Base-by-base conservation (phyloP, 2,113 vertebrate species). In the Macrotus californicus region DNA sequence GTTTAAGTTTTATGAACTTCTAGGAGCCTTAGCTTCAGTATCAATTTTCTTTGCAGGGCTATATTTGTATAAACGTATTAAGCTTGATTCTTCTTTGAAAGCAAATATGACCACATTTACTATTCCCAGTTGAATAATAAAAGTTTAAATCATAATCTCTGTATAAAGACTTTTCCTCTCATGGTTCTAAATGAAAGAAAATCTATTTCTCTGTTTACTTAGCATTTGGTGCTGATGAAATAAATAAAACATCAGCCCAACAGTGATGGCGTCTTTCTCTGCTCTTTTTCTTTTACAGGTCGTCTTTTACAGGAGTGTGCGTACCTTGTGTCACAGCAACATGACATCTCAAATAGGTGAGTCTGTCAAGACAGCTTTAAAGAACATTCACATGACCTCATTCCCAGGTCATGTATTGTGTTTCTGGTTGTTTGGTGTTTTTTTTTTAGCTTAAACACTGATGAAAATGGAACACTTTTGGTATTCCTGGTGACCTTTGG, bases 141-240 rank as follows among this genome's bases (percentile, higher is more conserved):
- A 95, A 93, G 29, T n/a, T 84, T 64, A 95, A 94, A 81, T 87
- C 54, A n/a, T 96, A 95, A 91, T 94, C 67, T 89, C 86, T 82
- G 80, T 59, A 64, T 92, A 77, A 95, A 92, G 13, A 64, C 21
- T 83, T 72, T 77, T 77, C 8, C 48, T 46, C 48, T 89, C 14
- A 4, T 72, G 11, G 24, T 70, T 96, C 48, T 81, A 87, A 80
- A 34, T 87, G 91, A 81, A 59, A 66, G 67, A 82, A 95, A 97
- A 59, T 93, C 59, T 94, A 18, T 41, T 86, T 79, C n/a, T n/a
- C n/a, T 96, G 7, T 91, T 96, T 97, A 77, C 26, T 96, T 96
- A 95, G 69, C 41, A 87, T 89, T 94, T 96, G 66, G 29, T 81
- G 36, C 34, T 91, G 66, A 93, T 87, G 24, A 12, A 89, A 50